These are phyloP conservation scores for Microcebus lehilahytsara DNA, from an alignment of 2,113 vertebrate species.

Conservation along the genomic window DNA sequence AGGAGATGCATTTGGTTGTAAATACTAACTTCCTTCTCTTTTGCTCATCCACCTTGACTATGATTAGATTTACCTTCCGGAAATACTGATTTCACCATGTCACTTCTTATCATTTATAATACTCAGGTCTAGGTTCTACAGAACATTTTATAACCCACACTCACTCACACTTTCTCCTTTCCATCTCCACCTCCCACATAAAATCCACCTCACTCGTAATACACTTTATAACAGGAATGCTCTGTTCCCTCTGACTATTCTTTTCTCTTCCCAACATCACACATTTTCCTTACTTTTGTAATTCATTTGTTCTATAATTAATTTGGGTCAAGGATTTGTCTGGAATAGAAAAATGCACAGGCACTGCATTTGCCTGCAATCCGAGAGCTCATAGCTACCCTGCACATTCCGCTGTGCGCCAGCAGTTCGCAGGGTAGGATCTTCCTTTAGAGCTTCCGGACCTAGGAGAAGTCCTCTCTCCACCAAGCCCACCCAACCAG, in stretches of 20 bases:
- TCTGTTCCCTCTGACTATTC: neutral
- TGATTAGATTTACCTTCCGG: neutral
- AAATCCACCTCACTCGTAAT: neutral
- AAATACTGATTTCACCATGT: neutral
- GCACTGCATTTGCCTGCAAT: neutral
- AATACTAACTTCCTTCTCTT: neutral
- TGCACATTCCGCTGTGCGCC: neutral
- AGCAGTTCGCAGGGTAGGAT: neutral
- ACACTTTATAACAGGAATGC: neutral
- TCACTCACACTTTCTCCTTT: neutral
- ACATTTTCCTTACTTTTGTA: neutral
- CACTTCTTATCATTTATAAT: neutral
- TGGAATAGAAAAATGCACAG: neutral
- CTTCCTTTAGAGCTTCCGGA: neutral
- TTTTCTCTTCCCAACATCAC: neutral
- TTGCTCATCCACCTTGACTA: no score
- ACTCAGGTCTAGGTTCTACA: neutral
- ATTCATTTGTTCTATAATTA: neutral
- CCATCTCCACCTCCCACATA: fast-evolving
- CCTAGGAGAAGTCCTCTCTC: neutral
- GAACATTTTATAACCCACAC: neutral
- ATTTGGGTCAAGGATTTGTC: neutral
- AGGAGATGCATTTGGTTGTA: neutral
- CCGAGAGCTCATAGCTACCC: neutral
- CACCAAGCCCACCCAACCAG: neutral